These are phyloP conservation scores for Cetonia aurata DNA, from an alignment of 2,888 invertebrate genomes.

Conservation along the genomic window DNA sequence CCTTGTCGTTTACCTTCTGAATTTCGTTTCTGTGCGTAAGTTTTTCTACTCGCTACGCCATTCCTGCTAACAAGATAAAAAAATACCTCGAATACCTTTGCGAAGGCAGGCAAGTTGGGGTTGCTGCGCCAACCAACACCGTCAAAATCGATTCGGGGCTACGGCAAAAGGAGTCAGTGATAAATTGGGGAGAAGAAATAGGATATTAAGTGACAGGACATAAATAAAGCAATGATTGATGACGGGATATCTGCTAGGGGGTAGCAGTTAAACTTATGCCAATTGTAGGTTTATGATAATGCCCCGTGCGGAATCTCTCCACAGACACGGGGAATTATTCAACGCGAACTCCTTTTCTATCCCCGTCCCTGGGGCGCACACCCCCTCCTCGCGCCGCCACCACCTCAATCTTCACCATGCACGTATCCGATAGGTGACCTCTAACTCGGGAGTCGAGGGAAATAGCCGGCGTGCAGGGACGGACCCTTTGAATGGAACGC, in stretches of 20 bases:
- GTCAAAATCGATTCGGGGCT: conserved; percentile 8
- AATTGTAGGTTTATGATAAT: conserved; percentile 46
- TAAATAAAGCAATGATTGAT: conserved; percentile 54
- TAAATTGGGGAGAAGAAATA: conserved; percentile 47
- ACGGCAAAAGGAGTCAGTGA: conserved; percentile 34
- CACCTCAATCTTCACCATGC: conserved; percentile 34
- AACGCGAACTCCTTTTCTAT: conserved; percentile 26
- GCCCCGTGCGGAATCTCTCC: conserved; percentile 17
- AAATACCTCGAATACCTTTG: conserved; percentile 34
- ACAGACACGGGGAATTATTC: conserved; percentile 36
- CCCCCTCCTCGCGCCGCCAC: conserved; percentile 10
- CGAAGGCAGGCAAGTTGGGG: neutral
- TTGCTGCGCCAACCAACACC: conserved; percentile 6
- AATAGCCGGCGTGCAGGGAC: conserved; percentile 49
- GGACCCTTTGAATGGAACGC: conserved; percentile 53
- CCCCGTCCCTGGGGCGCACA: neutral
- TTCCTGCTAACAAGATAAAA: conserved; percentile 22
- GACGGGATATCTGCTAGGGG: conserved; percentile 45
- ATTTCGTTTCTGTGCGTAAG: neutral
- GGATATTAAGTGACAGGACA: conserved; percentile 52
- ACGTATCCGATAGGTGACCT: conserved; percentile 48
- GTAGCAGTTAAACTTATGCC: conserved; percentile 44
- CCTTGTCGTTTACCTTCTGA: no score
- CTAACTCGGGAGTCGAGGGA: conserved; percentile 53
- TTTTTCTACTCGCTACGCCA: neutral